Percentiles rank a stretch among this genome's conserved stretches.
Evolutionary conservation across 2,888 invertebrate genomes (phyloP).

Genomic region (Orthosia cruda): DNA sequence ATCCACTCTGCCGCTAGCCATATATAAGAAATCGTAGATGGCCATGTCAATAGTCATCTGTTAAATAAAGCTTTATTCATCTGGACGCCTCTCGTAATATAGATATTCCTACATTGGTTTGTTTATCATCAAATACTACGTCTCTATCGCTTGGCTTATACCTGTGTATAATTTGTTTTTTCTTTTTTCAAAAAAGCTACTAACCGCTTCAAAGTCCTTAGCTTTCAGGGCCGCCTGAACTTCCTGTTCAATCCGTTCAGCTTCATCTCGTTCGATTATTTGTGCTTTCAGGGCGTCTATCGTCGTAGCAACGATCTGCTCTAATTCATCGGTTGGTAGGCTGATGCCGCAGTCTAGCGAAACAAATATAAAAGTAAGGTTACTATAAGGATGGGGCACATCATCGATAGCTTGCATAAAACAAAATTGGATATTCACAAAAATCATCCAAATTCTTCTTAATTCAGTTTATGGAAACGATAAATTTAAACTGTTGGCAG

Average conservation of each 20-base stretch:
- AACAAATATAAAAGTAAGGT: not conserved
- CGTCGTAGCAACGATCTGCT: slow-evolving; percentile 75
- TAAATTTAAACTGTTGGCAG: not conserved
- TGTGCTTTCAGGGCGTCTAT: slow-evolving; percentile 83
- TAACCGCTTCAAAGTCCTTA: slow-evolving; percentile 51
- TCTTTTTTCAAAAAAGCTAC: slow-evolving; percentile 8
- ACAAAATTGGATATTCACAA: not conserved
- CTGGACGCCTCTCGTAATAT: not conserved
- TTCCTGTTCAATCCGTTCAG: slow-evolving; percentile 72
- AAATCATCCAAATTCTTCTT: not conserved
- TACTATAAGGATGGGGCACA: not conserved
- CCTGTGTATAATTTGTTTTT: not conserved
- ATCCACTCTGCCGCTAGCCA: slow-evolving; percentile 4
- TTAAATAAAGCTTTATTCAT: no score
- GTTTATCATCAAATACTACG: not conserved
- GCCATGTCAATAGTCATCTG: not conserved
- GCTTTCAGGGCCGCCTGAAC: slow-evolving; percentile 70
- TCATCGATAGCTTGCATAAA: not conserved
- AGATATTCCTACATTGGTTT: not conserved
- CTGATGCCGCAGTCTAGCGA: slow-evolving; percentile 81
- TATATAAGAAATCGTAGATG: slow-evolving; percentile 11
- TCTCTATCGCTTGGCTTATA: not conserved
- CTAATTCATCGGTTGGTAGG: slow-evolving; percentile 75
- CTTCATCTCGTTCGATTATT: slow-evolving; percentile 77
- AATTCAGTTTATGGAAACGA: not conserved